These are phyloP conservation scores for Melitaea athalia DNA, from an alignment of 2,888 invertebrate genomes.

Conservation along the genomic window DNA sequence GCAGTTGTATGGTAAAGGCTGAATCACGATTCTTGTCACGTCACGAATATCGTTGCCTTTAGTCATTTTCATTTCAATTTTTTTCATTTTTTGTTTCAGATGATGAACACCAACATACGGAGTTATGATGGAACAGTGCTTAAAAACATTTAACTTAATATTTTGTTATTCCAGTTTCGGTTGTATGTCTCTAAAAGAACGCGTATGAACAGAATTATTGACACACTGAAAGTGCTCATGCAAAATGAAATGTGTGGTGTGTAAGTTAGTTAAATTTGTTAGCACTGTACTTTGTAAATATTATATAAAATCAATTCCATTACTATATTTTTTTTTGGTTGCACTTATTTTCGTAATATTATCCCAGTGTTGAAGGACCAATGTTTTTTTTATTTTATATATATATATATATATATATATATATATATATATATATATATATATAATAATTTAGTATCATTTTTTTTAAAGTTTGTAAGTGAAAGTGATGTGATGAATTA, in stretches of 20 bases:
- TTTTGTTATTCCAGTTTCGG: conserved; percentile 45
- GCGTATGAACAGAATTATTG: conserved; percentile 10
- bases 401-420: too few species aligned
- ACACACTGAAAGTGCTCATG: conserved; percentile 18
- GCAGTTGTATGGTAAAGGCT: too few species aligned
- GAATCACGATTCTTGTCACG: too few species aligned
- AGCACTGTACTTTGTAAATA: conserved; percentile 36
- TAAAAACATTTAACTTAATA: conserved; percentile 41
- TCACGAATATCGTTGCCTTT: background rate
- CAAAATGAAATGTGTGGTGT: conserved; percentile 6
- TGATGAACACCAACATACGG: conserved; percentile 60
- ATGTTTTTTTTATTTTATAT: conserved; percentile 14
- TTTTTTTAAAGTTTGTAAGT: conserved; percentile 16
- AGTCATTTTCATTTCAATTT: background rate
- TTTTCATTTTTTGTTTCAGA: conserved; percentile 56
- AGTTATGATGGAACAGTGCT: conserved; percentile 70
- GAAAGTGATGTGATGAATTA: conserved; percentile 21
- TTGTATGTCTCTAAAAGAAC: conserved; percentile 37
- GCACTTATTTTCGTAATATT: conserved; percentile 15
- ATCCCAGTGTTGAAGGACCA: conserved; percentile 31
- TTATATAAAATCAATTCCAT: conserved; percentile 40
- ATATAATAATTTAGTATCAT: conserved; percentile 12
- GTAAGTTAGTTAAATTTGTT: conserved; percentile 19
- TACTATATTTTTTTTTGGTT: conserved; percentile 9
- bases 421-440: too few species aligned